These are phyloP conservation scores for Microtus oregoni DNA, from an alignment of 2,113 vertebrate species.

Conservation along the genomic window DNA sequence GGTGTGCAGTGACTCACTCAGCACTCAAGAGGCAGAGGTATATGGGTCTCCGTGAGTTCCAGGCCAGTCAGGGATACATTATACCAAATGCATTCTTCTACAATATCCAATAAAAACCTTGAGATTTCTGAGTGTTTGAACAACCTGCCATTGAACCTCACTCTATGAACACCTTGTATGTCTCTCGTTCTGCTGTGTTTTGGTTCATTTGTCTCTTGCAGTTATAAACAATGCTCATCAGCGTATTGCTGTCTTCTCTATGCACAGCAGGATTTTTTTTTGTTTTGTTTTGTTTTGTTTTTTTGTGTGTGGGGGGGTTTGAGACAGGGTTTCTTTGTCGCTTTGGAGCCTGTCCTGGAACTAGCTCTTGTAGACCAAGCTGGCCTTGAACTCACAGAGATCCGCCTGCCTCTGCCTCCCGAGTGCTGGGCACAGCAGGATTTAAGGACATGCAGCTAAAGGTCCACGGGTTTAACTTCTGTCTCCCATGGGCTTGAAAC, in stretches of 20 bases:
- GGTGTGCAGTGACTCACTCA: not conserved
- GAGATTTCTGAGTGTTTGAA: not conserved
- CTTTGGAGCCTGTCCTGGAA: too few species aligned
- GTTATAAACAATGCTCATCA: not conserved
- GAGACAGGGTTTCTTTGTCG: too few species aligned
- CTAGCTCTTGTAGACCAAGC: too few species aligned
- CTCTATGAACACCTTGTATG: not conserved
- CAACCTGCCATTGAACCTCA: not conserved
- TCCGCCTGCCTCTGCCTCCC: too few species aligned
- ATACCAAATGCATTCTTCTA: not conserved
- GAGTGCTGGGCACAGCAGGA: not conserved
- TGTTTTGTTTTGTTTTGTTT: too few species aligned
- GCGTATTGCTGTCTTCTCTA: not conserved
- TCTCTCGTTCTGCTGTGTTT: not conserved
- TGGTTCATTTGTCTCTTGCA: not conserved
- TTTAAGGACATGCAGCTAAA: not conserved
- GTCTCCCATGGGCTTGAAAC: not conserved
- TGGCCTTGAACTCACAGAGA: too few species aligned
- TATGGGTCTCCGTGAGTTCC: not conserved
- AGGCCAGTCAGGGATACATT: not conserved
- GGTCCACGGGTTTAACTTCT: not conserved
- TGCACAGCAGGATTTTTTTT: too few species aligned
- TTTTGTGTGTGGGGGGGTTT: rapidly evolving
- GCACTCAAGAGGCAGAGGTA: not conserved
- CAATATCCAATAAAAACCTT: not conserved